Conservation (phyloP, 2,113 vertebrate genomes). For the Actenoides hombroni region DNA sequence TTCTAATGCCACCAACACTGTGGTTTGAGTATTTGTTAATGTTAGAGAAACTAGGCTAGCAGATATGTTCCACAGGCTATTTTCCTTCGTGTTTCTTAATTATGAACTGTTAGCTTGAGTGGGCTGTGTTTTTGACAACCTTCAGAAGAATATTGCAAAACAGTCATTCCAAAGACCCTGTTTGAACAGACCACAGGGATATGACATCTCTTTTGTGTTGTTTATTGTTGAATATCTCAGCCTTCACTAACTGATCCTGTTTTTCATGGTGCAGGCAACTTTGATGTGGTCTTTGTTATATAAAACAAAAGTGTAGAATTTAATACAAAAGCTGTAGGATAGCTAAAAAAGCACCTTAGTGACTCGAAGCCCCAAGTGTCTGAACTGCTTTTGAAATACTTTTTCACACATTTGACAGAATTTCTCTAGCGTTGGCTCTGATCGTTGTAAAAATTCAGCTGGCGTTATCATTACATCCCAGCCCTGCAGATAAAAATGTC, state of each 20-base stretch:
- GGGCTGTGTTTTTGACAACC: background rate
- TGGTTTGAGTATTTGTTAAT: background rate
- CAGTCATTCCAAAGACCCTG: background rate
- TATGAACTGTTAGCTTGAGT: background rate
- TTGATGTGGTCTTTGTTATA: conserved; percentile 29
- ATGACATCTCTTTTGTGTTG: conserved; percentile 23
- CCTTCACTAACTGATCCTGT: background rate
- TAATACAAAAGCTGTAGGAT: background rate
- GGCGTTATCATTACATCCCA: background rate
- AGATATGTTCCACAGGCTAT: background rate
- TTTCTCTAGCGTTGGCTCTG: background rate
- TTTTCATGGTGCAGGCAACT: background rate
- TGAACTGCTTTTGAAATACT: conserved; percentile 18
- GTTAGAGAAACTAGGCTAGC: background rate
- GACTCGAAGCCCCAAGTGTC: background rate
- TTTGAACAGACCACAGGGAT: background rate
- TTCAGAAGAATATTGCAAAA: background rate
- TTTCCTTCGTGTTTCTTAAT: background rate
- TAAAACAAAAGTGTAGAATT: conserved; percentile 6
- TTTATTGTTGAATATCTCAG: conserved; percentile 4
- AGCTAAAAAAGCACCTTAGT: background rate
- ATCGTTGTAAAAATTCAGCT: conserved; percentile 5
- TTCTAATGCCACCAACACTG: background rate
- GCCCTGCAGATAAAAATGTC: background rate
- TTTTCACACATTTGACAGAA: background rate